Evolutionary conservation across 2,113 vertebrate genomes (phyloP), one percentile per base, ranked within the genome.

Genomic region (Mixornis gularis): DNA sequence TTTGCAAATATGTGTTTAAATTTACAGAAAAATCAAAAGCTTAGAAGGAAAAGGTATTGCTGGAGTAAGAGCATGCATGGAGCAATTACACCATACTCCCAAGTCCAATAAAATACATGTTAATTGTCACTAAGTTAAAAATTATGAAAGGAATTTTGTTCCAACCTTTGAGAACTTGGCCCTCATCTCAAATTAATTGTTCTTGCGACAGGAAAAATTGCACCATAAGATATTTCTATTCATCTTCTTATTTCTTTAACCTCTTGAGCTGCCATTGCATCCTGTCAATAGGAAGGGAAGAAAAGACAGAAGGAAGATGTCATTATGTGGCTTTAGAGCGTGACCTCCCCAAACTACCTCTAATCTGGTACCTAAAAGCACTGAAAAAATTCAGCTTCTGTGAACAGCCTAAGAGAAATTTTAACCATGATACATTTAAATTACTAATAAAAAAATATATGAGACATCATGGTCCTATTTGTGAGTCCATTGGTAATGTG

Each of bases 41-140:
- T 73, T 48, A 85, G 53, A 89, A 76, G n/a, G 9, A 79, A 84
- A 59, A 86, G 27, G 20, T 52, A 44, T 59, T 80, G 32, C 29
- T 84, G 41, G 25, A 68, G 79, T 84, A 87, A 89, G 16, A 85
- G 11, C 19, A 22, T 48, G 20, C 27, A 80, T 36, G 3, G 20
- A 87, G 25, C 44, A 92, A 71, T 70, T 68, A 85, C 60, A 56
- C 18, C 38, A 60, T 55, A 52, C 13, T 65, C 29, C 4, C n/a
- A 74, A 86, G 41, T 76, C 49, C 95, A 89, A 55, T 15, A 68
- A 84, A 86, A 71, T 52, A 7, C 24, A 40, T 63, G 27, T 15
- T 81, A 90, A 88, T 88, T 77, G 32, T 68, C 34, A 72, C 11
- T 71, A 91, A 85, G 78, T 89, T 84, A 36, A 90, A 93, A 92